Conservation (phyloP, 2,113 vertebrate genomes). For the Capreolus pygargus region DNA sequence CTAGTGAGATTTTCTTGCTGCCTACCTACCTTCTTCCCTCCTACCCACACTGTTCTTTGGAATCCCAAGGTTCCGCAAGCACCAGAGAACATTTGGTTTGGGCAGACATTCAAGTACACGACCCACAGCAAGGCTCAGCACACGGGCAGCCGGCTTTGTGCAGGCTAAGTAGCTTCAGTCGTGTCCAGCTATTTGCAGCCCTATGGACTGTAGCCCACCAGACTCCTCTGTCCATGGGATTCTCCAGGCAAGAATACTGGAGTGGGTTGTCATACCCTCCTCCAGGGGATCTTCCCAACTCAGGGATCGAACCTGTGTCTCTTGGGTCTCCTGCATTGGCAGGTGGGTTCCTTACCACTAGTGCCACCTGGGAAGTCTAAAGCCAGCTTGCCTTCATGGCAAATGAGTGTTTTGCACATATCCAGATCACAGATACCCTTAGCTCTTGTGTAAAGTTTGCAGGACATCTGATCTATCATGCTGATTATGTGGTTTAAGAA, state of each 20-base stretch:
- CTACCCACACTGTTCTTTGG: background rate
- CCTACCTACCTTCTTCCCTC: background rate
- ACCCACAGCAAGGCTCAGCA: background rate
- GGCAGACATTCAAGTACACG: background rate
- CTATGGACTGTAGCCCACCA: background rate
- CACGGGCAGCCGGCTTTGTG: background rate
- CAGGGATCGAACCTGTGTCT: background rate
- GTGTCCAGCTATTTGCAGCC: fast-evolving
- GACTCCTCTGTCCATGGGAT: background rate
- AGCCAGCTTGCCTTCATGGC: background rate
- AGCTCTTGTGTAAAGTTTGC: background rate
- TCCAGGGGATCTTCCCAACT: background rate
- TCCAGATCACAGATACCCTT: background rate
- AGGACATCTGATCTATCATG: background rate
- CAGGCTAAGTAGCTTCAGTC: background rate
- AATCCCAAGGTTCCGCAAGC: background rate
- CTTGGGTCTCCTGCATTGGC: background rate
- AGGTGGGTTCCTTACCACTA: background rate
- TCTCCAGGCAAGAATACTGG: background rate
- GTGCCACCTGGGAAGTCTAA: background rate
- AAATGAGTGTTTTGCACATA: background rate
- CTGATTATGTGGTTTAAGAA: background rate
- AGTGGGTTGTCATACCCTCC: background rate
- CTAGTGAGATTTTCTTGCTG: background rate
- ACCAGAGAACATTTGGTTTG: background rate